Percentiles rank a stretch among this genome's conserved stretches.
Conservation (phyloP, 2,888 invertebrate species). For the Cryptophagus acutangulus region DNA sequence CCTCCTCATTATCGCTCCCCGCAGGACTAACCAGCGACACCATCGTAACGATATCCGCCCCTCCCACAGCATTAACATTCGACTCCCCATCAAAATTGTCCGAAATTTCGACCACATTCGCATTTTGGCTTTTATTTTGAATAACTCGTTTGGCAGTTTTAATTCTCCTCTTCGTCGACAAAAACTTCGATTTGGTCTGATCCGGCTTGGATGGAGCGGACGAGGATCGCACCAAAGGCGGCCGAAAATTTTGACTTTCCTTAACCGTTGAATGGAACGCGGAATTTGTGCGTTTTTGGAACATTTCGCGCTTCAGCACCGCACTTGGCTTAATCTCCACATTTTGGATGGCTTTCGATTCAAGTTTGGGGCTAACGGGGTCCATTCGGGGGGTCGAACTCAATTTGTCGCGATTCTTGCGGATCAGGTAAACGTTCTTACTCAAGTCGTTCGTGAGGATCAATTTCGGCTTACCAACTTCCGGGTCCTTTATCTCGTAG, state of each 20-base stretch:
- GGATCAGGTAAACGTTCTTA: conserved; percentile 28
- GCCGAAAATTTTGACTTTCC: conserved; percentile 30
- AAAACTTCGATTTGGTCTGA: conserved; percentile 34
- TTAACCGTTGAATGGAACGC: conserved; percentile 37
- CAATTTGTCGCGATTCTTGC: conserved; percentile 16
- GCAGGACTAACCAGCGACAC: conserved; percentile 64
- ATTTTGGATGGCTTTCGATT: conserved; percentile 22
- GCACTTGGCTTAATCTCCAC: conserved; percentile 40
- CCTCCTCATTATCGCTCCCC: conserved; percentile 59
- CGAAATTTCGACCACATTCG: conserved; percentile 21
- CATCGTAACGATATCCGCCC: conserved; percentile 57
- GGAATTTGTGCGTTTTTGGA: conserved; percentile 43
- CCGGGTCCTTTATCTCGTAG: conserved; percentile 4
- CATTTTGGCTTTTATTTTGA: conserved; percentile 13
- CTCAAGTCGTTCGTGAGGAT: conserved; percentile 19
- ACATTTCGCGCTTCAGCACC: conserved; percentile 39
- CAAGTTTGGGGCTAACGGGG: background rate
- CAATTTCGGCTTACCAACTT: conserved; percentile 23
- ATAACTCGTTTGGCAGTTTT: conserved; percentile 29
- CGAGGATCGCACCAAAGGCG: conserved; percentile 40
- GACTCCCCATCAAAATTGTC: conserved; percentile 25
- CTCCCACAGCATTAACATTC: conserved; percentile 32
- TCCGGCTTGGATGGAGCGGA: conserved; percentile 39
- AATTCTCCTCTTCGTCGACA: conserved; percentile 38
- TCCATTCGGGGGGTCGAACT: too few species aligned